These are phyloP conservation scores for Mantis religiosa DNA, from an alignment of 2,888 invertebrate genomes.

Conservation along the genomic window DNA sequence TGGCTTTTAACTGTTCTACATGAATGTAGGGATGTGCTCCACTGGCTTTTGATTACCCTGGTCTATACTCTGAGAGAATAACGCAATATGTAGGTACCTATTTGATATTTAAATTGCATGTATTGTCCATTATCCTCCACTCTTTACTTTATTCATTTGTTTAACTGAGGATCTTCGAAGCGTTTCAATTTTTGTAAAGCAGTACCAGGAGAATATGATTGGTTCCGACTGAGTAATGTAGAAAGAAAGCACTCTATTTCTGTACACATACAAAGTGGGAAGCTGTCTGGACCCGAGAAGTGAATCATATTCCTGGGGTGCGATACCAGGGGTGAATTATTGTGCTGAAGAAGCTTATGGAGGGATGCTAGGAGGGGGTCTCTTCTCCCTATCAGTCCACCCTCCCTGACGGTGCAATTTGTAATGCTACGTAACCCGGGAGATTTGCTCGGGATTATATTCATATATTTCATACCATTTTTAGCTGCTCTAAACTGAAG, in stretches of 20 bases:
- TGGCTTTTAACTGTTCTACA: too few relatives aligned
- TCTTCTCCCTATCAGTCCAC: not conserved
- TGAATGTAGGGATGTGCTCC: too few relatives aligned
- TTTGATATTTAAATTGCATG: too few relatives aligned
- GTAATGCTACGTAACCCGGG: not conserved
- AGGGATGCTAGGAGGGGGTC: not conserved
- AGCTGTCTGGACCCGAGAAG: not conserved
- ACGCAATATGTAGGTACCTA: too few relatives aligned
- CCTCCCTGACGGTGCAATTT: not conserved
- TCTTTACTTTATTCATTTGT: too few relatives aligned
- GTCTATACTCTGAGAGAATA: too few relatives aligned
- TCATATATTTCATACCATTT: not conserved
- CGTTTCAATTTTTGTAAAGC: too few relatives aligned
- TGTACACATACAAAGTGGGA: not conserved
- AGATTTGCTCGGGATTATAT: not conserved
- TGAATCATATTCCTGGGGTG: not conserved
- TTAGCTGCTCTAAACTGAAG: not conserved
- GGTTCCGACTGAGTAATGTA: not conserved
- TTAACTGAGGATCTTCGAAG: too few relatives aligned
- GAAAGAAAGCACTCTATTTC: not conserved
- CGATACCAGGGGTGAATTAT: not conserved
- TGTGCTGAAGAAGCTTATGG: not conserved
- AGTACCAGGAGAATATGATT: not conserved
- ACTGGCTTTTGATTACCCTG: too few relatives aligned
- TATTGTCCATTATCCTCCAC: too few relatives aligned